Evolutionary conservation across 2,888 invertebrate species (phyloP), one percentile per base, ranked within the genome.

Genomic region (Taenaris catops): DNA sequence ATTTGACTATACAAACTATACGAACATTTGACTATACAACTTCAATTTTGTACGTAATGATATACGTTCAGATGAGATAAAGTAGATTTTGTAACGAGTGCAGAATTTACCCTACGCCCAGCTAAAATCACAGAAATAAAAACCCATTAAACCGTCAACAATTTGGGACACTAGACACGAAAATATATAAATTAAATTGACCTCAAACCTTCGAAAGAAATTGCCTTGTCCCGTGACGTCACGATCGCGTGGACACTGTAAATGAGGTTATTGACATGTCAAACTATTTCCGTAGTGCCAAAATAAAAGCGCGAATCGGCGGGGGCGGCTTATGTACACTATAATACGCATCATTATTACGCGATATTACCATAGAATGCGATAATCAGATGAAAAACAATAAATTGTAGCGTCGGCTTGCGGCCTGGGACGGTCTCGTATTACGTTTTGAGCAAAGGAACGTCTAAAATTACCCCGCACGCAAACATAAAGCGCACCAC

Each of bases 361-460:
- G 51, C 45, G 48, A 47, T 50, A 61, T 58, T 61, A 55, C 55
- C 51, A 56, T 49, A 56, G 68, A 69, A 69, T 69, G 69, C 63
- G 61, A 70, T 73, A 72, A 78, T 78, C 74, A 73, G 66, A 75
- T 76, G 76, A 76, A 83, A n/a, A 83, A 84, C 81, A 83, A 84
- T 81, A 80, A 81, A 81, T 79, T 74, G 69, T 68, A 73, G 66
- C 75, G 76, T 78, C 75, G 75, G 66, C 69, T 81, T 83, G 83
- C 66, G 81, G 84, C 83, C 83, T 80, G 83, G 80, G 83, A 75
- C 76, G 74, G 65, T 83, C 68, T 86, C 80, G 69, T 58, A 74
- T 86, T 86, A 76, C 86, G 76, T 80, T 84, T 83, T 79, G 79
- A 84, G 84, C 83, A 83, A 84, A 83, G 83, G 81, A 84, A 79